phyloP scores from a whole-genome alignment of 2,888 invertebrate species.

The Sisyra nigra region DNA sequence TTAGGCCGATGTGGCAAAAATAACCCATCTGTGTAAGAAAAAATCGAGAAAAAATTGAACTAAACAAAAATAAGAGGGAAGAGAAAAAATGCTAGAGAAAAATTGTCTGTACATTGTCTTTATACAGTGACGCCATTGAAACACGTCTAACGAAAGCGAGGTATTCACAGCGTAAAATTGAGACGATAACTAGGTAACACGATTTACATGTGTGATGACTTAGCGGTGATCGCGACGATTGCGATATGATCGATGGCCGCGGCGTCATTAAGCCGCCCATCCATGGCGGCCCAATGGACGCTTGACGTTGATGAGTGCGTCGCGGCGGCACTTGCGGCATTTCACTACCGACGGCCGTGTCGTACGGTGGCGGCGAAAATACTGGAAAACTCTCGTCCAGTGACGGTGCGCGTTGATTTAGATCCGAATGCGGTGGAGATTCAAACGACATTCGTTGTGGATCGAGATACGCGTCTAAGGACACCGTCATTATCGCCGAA shows the following conservation, averaged over 20 bases:
- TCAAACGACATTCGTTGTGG: constrained; percentile 68
- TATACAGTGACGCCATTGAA: background rate
- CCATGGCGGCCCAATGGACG: constrained; percentile 36
- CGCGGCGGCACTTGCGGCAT: constrained; percentile 22
- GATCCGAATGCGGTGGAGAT: constrained; percentile 59
- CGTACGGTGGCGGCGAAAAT: constrained; percentile 65
- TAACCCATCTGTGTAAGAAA: background rate
- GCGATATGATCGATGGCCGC: constrained; percentile 59
- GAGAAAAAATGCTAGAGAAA: background rate
- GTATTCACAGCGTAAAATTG: constrained; percentile 3
- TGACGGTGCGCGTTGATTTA: constrained; percentile 46
- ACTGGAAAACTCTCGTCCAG: constrained; percentile 75
- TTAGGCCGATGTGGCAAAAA: too few species aligned
- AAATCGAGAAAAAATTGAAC: constrained; percentile 8
- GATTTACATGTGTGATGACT: constrained; percentile 85
- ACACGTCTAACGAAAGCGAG: constrained; percentile 2
- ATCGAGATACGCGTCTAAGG: constrained; percentile 73
- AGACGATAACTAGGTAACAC: background rate
- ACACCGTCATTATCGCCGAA: constrained; percentile 70
- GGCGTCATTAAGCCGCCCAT: constrained; percentile 35
- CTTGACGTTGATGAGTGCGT: constrained; percentile 22
- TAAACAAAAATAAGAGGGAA: background rate
- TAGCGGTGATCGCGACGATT: constrained; percentile 54
- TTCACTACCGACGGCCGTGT: constrained; percentile 23
- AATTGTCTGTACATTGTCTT: background rate